These are phyloP conservation scores for Dicerorhinus sumatrensis DNA, from an alignment of 2,113 vertebrate genomes.

Conservation along the genomic window DNA sequence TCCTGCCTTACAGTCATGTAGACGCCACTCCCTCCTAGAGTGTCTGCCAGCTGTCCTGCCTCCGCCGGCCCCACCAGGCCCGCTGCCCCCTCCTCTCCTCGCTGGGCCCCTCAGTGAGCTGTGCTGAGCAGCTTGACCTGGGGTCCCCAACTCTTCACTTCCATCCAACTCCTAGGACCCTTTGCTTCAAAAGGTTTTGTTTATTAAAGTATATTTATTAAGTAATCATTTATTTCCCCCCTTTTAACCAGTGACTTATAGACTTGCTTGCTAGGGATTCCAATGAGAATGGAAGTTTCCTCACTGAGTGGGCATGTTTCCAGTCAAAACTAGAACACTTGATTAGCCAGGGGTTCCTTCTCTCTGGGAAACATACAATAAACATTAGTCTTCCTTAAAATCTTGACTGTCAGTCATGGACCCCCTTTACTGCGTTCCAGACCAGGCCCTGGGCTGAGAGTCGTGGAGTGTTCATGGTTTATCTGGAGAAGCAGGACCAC, in stretches of 20 bases:
- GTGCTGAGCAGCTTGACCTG: neutral
- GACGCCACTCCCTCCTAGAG: neutral
- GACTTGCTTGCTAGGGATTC: neutral
- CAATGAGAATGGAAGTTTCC: neutral
- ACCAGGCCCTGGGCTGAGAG: too few species aligned
- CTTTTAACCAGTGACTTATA: neutral
- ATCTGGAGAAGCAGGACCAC: neutral
- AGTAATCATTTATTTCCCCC: neutral
- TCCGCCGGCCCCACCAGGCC: neutral
- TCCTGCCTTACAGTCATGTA: neutral
- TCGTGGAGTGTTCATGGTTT: rapidly evolving
- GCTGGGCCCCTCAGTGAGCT: neutral
- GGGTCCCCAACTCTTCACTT: neutral
- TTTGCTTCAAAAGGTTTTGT: neutral
- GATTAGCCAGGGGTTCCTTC: neutral
- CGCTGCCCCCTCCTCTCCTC: rapidly evolving
- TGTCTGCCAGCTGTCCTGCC: neutral
- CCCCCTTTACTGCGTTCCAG: neutral
- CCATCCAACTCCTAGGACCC: neutral
- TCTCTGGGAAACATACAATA: neutral
- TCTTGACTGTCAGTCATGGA: rapidly evolving
- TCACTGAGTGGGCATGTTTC: neutral
- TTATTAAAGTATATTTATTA: neutral
- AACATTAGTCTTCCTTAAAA: neutral
- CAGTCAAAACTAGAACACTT: neutral